Evolutionary conservation across 2,797 vertebrate genomes (phyloP), one percentile per base, ranked within the genome.

Genomic region (Argyrosomus regius): DNA sequence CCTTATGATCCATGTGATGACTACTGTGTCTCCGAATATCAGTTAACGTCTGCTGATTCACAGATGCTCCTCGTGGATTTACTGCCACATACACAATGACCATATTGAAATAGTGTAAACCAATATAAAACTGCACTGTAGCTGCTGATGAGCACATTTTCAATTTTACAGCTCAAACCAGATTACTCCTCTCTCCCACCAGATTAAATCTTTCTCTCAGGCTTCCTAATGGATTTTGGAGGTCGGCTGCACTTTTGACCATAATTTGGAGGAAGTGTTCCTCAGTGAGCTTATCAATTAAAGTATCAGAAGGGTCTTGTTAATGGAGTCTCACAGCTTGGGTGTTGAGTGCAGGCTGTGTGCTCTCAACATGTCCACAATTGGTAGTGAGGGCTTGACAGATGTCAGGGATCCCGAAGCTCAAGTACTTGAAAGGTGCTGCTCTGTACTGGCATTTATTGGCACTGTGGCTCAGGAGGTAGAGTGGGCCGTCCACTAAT

Each of bases 281-380:
- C 72, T 73, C 22, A 5, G 48, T 53, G 18, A 72, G 8, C 20
- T 71, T 41, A 58, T 78, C 56, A 59, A 59, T 78, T 80, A 45
- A 65, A 72, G 75, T n/a, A 59, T 68, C 76, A 50, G 70, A 71
- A 59, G 73, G 62, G 17, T 69, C 9, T 31, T 28, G 41, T 26
- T 62, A 67, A 78, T 75, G 48, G 45, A 6, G 12, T 74, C 66
- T 68, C 72, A 50, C 60, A 70, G 75, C 53, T 67, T 68, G 69
- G 50, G 3, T 60, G 18, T 46, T 39, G 52, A 54, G 59, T 46
- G 54, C 13, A 22, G 54, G 9, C 62, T 14, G 53, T 63, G 16
- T 39, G 50, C n/a, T 66, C 63, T 73, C 67, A 53, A 48, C 57
- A 69, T 72, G 63, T 63, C 67, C 45, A 52, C 68, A 73, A 68